Conservation (phyloP, 35 echinoderm and acorn worm species). For the Antedon bifida region DNA sequence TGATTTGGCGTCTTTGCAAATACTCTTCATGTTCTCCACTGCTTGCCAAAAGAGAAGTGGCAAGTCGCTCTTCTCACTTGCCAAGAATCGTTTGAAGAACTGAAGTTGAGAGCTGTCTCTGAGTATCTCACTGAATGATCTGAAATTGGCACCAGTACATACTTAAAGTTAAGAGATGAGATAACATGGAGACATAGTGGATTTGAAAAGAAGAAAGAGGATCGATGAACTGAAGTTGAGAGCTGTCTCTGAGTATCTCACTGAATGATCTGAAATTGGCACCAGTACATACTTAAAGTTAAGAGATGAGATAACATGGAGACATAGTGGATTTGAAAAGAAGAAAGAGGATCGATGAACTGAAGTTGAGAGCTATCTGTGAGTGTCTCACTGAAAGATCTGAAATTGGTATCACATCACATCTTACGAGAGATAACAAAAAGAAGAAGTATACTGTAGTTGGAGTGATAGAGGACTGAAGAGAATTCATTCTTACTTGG, state of each 20-base stretch:
- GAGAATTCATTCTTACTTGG: conserved; percentile 35
- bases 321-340: no score
- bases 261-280: conserved; percentile 57
- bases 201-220: no score
- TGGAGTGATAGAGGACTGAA: no score
- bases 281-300: no score
- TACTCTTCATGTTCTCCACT: conserved; percentile 61
- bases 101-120: conserved; percentile 64
- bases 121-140: conserved; percentile 72
- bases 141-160: no score
- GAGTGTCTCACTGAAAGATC: conserved; percentile 71
- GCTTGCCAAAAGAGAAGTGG: conserved; percentile 79
- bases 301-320: no score
- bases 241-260: conserved; percentile 63
- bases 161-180: no score
- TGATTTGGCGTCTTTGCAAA: conserved; percentile 55
- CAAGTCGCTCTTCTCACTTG: conserved; percentile 32
- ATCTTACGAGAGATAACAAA: no score
- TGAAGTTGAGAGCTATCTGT: conserved; percentile 63
- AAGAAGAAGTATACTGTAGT: no score
- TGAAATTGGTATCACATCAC: no score
- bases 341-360: no score
- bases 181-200: no score
- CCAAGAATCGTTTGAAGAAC: conserved; percentile 72
- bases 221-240: conserved; percentile 83